These are phyloP conservation scores for Silurus glanis DNA, from an alignment of 2,113 vertebrate species.

Conservation along the genomic window DNA sequence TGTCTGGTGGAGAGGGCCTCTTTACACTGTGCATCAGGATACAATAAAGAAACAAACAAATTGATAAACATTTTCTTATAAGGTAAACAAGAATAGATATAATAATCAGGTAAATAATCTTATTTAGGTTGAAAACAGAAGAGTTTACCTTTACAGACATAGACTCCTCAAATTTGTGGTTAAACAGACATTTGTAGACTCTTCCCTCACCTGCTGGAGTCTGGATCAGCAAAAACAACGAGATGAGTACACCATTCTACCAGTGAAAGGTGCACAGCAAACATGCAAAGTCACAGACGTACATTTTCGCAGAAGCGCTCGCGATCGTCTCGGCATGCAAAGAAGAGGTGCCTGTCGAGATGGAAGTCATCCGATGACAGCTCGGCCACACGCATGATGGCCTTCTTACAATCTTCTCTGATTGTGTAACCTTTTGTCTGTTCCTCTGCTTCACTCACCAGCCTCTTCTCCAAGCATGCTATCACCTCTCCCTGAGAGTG, in stretches of 20 bases:
- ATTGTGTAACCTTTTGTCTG: constrained; percentile 71
- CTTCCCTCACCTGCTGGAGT: constrained; percentile 91
- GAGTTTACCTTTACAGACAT: constrained; percentile 88
- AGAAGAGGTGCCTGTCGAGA: constrained; percentile 92
- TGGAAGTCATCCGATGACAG: constrained; percentile 96
- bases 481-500: constrained; percentile 97
- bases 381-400: constrained; percentile 93
- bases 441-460: constrained; percentile 88
- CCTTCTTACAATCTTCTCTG: constrained; percentile 88
- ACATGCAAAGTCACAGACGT: constrained; percentile 54
- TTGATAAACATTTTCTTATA: neutral
- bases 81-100: neutral
- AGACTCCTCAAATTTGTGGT: constrained; percentile 97
- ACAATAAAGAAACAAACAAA: neutral
- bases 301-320: constrained; percentile 95
- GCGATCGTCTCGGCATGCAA: constrained; percentile 90
- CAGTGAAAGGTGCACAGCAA: neutral
- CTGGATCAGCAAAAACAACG: constrained; percentile 66
- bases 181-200: constrained; percentile 98
- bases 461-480: constrained; percentile 89
- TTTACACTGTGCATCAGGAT: constrained; percentile 77
- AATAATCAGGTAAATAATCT: neutral
- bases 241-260: neutral
- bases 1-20: constrained; percentile 92
- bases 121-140: neutral